Evolutionary conservation across 2,113 vertebrate genomes (phyloP), one percentile per base, ranked within the genome.

Genomic region (Loxodonta africana): DNA sequence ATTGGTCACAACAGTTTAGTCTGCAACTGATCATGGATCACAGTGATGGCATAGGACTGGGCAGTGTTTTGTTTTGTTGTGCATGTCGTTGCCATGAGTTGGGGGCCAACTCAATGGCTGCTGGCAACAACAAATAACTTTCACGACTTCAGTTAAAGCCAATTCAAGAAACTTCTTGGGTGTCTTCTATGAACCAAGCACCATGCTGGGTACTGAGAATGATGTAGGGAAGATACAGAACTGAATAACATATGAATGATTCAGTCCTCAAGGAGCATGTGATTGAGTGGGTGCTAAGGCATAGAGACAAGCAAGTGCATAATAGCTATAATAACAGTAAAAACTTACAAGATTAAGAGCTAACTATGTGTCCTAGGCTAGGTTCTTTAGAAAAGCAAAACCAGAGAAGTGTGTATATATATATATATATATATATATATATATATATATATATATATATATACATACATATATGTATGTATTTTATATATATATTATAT

Each of bases 81-180:
- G 20, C 8, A 23, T 9, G 8, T 6, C 20, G 8, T 41, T 74
- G 18, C 37, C 37, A 74, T 44, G 18, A 74, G 73, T 74, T 18
- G 8, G 73, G 73, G n/a, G 3, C 37, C 73, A 74, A 74, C 5
- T 74, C 37, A 74, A 74, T 74, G 37, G 9, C n/a, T 37, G n/a
- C n/a, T 20, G 20, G 41, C 37, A 21, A 44, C 8, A 74, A 74
- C 21, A 74, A 74, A 74, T 73, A 74, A 37, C n/a, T 74, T 15
- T 89, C 21, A 86, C 57, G 83, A 77, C 94, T 80, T 89, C n/a
- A 77, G 26, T 82, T 81, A 95, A 96, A 84, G 9, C 25, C 62
- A 78, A 53, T 88, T 97, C 23, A 94, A 37, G 21, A 95, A 73
- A 90, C 14, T 95, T 95, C 17, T 73, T 67, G 20, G 46, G 48